A percentile compares a stretch with the other conserved stretches of the same genome.
Conservation (phyloP, 1,140 invertebrate genomes). For the Drosophila dunni region DNA sequence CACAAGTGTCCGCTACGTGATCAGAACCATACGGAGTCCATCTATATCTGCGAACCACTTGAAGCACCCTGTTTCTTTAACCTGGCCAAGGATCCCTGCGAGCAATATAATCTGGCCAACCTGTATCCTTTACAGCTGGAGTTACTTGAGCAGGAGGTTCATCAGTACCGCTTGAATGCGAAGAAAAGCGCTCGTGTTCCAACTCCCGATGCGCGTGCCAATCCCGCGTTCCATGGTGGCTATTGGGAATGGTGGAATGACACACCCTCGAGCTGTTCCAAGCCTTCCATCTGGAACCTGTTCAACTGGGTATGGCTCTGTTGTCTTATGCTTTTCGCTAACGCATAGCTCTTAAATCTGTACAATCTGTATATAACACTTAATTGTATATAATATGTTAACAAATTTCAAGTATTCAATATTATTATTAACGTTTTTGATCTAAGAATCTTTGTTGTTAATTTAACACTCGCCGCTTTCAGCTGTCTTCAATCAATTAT, state of each 20-base stretch:
- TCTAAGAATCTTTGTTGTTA: not conserved
- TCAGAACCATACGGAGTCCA: conserved; percentile 34
- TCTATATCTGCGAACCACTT: conserved; percentile 82
- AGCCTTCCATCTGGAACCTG: not conserved
- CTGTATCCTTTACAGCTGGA: conserved; percentile 59
- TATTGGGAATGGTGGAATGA: conserved; percentile 77
- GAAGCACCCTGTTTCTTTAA: conserved; percentile 90
- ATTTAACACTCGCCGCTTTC: not conserved
- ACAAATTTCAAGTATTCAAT: not conserved
- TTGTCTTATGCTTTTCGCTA: not conserved
- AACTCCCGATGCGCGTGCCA: conserved; percentile 43
- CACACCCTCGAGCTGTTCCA: conserved; percentile 19
- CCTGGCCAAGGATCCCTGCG: conserved; percentile 91
- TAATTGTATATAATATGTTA: not conserved
- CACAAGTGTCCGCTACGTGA: conserved; percentile 70
- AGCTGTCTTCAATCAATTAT: not conserved
- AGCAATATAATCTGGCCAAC: conserved; percentile 89
- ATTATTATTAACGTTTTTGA: conserved; percentile 4
- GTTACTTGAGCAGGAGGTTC: conserved; percentile 64
- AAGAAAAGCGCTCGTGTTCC: conserved; percentile 43
- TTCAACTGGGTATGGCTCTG: conserved; percentile 9
- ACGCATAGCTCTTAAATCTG: not conserved
- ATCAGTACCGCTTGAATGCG: conserved; percentile 48
- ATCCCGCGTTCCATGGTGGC: conserved; percentile 60
- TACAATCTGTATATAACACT: not conserved